phyloP scores from a whole-genome alignment of 2,888 invertebrate species.

The Eupelmus urozonus region DNA sequence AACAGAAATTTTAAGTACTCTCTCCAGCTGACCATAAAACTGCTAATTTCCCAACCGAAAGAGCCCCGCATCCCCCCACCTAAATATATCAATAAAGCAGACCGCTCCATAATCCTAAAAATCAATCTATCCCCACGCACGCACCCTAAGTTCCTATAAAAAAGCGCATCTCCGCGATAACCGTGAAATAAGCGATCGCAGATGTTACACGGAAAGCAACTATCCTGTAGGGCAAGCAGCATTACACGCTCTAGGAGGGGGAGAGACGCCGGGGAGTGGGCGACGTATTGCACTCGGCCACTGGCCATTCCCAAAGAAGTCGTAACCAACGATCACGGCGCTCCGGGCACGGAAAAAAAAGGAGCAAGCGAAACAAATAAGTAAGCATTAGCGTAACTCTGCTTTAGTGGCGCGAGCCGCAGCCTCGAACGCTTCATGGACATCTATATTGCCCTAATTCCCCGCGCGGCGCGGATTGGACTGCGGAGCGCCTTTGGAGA shows the following conservation, averaged over 20 bases:
- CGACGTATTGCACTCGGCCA: constrained; percentile 55
- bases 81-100: constrained; percentile 42
- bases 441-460: constrained; percentile 60
- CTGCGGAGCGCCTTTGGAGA: background rate
- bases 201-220: constrained; percentile 52
- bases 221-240: constrained; percentile 12
- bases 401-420: constrained; percentile 68
- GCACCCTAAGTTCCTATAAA: background rate
- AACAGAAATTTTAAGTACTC: no score
- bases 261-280: background rate
- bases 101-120: constrained; percentile 42
- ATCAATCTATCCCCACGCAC: constrained; percentile 5
- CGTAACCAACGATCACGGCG: constrained; percentile 71
- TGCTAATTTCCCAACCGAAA: no score
- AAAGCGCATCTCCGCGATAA: constrained; percentile 14
- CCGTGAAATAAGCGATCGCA: constrained; percentile 44
- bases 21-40: no score
- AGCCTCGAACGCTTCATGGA: constrained; percentile 48
- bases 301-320: constrained; percentile 66
- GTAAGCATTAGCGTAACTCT: constrained; percentile 74
- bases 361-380: constrained; percentile 67
- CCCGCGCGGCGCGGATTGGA: constrained; percentile 7
- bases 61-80: background rate
- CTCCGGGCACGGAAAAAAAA: background rate
- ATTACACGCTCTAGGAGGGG: background rate